Evolutionary conservation across 2,113 vertebrate species (phyloP), one percentile per base, ranked within the genome.

Genomic region (Tupaia tana): DNA sequence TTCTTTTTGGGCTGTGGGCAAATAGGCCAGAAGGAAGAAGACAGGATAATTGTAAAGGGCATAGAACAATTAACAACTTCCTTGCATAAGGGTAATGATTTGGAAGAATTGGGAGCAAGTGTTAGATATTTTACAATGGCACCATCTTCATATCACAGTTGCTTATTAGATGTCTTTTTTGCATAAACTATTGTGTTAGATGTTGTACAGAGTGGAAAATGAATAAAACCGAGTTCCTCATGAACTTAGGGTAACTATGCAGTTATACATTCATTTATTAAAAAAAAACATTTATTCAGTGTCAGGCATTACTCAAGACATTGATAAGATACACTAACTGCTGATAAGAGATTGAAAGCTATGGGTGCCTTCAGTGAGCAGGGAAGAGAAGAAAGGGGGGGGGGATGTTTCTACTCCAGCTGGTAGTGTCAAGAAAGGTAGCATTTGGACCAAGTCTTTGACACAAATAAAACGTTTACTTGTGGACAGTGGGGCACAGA

Each of bases 401-500:
- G 14, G 52, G 13, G 11, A 81, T 71, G 29, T 89, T 71, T 90
- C 80, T 78, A 93, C 20, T 89, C 54, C 27, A 52, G 81, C 29
- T 82, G 20, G 58, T 13, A 12, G 6, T 78, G 80, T 52, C 20
- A 70, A 80, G 15, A 95, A 90, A 93, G 19, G 31, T 88, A 81
- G 19, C 52, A 88, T 88, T 90, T 92, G 34, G n/a, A 83, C 3
- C 29, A 94, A 77, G 19, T 91, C 54, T 71, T 89, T 82, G 63
- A 75, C 81, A 70, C 85, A 88, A 31, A 71, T 19, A 87, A 94
- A 90, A 31, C 18, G 90, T 95, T 93, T 93, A 18, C 29, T 74
- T 71, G 9, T 86, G 29, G 64, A 67, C 64, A 71, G 7, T 87
- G 24, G 12, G 56, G 3, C 67, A 77, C 34, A 66, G 34, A 83